Conservation (phyloP, 2,113 vertebrate species). For the Pterophyllum scalare region DNA sequence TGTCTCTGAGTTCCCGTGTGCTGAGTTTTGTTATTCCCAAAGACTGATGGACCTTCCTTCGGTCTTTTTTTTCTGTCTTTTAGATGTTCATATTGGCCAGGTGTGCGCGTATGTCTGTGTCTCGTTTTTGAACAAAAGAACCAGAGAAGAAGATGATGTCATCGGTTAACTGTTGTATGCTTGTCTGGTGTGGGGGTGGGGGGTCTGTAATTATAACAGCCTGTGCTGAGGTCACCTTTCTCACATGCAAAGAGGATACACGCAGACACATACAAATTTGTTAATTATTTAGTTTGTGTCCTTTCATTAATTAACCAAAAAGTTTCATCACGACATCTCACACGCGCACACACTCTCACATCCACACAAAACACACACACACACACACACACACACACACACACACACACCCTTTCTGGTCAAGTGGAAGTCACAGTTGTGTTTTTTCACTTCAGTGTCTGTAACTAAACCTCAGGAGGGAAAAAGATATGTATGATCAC, state of each 20-base stretch:
- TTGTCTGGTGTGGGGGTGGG: neutral
- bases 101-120: conserved; percentile 40
- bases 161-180: conserved; percentile 39
- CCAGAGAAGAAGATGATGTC: conserved; percentile 62
- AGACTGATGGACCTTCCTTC: neutral
- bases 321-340: neutral
- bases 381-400: neutral
- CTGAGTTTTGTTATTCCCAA: neutral
- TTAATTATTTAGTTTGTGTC: neutral
- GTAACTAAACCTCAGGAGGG: conserved; percentile 11
- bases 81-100: neutral
- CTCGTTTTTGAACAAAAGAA: conserved; percentile 47
- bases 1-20: too few species aligned
- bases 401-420: neutral
- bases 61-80: neutral
- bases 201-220: conserved; percentile 49
- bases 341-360: neutral
- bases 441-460: conserved; percentile 10
- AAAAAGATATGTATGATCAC: conserved; percentile 1
- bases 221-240: conserved; percentile 67
- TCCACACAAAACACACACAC: neutral
- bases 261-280: neutral
- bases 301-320: neutral
- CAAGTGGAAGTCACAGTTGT: neutral
- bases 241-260: neutral